phyloP scores from a whole-genome alignment of 2,888 invertebrate species.

The Erebia ligea region DNA sequence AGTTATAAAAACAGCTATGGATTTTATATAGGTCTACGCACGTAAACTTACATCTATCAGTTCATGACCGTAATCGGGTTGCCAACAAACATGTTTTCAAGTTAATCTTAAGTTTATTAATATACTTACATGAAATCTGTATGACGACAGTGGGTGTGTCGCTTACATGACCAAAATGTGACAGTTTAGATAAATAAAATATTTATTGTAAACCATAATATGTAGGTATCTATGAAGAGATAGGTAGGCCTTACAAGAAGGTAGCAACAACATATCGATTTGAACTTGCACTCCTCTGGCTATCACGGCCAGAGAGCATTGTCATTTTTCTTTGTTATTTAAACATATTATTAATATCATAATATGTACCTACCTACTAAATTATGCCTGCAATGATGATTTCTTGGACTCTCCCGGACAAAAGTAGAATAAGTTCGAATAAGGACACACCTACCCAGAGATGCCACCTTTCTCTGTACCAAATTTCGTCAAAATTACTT shows the following conservation, averaged over 20 bases:
- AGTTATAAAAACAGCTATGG: background rate
- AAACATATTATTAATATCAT: no score
- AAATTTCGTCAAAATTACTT: no score
- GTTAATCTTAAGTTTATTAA: slow-evolving; percentile 5
- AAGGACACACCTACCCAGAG: no score
- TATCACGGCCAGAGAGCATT: background rate
- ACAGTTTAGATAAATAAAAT: background rate
- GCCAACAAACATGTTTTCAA: slow-evolving; percentile 20
- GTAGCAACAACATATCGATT: background rate
- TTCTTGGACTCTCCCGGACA: no score
- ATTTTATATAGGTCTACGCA: background rate
- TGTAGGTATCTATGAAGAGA: background rate
- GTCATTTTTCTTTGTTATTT: no score
- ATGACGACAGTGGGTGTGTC: slow-evolving; percentile 18
- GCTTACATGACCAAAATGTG: background rate
- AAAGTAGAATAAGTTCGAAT: no score
- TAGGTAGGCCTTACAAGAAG: background rate
- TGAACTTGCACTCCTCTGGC: background rate
- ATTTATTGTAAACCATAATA: background rate
- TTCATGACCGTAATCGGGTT: slow-evolving; percentile 14
- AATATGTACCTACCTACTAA: no score
- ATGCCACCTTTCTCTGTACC: no score
- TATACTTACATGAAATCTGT: background rate
- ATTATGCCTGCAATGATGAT: no score
- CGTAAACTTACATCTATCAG: background rate